A percentile compares a stretch with the other conserved stretches of the same genome.
Evolutionary conservation across 1,140 invertebrate species (phyloP).

Genomic region (Mamestra configurata): DNA sequence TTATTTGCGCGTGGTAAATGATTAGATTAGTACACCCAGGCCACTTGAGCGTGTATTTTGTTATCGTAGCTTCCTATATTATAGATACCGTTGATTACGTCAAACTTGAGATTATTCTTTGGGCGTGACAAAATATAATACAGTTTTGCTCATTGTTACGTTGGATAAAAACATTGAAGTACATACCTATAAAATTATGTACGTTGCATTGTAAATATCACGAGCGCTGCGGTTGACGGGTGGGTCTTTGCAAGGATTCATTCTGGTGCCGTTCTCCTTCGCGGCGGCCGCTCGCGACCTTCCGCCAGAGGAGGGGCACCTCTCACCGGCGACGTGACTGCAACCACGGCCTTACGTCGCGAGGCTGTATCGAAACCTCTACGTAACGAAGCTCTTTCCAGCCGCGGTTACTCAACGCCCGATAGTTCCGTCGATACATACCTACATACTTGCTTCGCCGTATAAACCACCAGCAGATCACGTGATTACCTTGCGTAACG

Average conservation of each 20-base stretch:
- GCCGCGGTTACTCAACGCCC: conserved; percentile 81
- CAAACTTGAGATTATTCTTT: conserved; percentile 53
- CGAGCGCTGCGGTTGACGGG: conserved; percentile 61
- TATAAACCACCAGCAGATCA: conserved; percentile 76
- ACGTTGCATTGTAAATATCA: conserved; percentile 58
- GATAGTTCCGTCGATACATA: conserved; percentile 82
- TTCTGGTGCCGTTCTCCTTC: conserved; percentile 82
- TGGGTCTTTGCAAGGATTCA: conserved; percentile 81
- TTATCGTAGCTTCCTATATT: conserved; percentile 61
- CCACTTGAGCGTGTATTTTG: conserved; percentile 63
- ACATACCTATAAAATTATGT: conserved; percentile 41
- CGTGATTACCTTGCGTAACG: conserved; percentile 81
- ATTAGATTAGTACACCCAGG: conserved; percentile 72
- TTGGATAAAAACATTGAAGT: conserved; percentile 30
- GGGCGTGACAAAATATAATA: conserved; percentile 28
- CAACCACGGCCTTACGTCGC: conserved; percentile 84
- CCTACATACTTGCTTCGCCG: conserved; percentile 64
- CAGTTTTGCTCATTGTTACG: conserved; percentile 7
- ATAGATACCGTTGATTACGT: conserved; percentile 58
- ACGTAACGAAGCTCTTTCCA: conserved; percentile 86
- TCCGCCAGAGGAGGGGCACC: conserved; percentile 82
- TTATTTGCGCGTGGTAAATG: conserved; percentile 67
- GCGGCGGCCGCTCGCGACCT: conserved; percentile 81
- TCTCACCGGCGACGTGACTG: conserved; percentile 86
- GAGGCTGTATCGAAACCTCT: conserved; percentile 86